Evolutionary conservation across 2,113 vertebrate species (phyloP).

Genomic region (Neopipo cinnamomea): DNA sequence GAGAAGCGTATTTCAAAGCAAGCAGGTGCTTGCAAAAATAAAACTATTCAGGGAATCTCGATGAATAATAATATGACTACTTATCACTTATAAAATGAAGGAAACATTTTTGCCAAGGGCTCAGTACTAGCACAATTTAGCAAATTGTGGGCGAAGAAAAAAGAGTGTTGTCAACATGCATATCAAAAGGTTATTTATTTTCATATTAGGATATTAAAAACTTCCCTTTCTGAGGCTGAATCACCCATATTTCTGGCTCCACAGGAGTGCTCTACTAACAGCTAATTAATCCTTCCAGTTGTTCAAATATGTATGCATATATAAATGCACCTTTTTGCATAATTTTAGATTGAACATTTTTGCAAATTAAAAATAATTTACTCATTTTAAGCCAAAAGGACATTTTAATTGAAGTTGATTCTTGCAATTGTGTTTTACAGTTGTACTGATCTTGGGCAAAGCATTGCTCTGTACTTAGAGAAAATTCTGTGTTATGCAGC

Average conservation of each 20-base stretch:
- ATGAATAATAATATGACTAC: conserved; percentile 20
- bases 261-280: background rate
- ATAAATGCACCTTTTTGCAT: background rate
- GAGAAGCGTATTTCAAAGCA: conserved; percentile 7
- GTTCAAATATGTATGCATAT: background rate
- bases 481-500: background rate
- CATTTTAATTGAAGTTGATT: background rate
- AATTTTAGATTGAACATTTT: background rate
- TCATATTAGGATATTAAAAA: background rate
- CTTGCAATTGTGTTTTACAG: background rate
- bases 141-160: conserved; percentile 3
- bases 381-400: background rate
- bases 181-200: conserved; percentile 14
- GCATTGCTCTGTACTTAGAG: background rate
- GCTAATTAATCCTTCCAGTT: background rate
- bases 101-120: conserved; percentile 26
- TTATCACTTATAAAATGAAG: conserved; percentile 47
- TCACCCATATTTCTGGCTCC: background rate
- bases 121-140: background rate
- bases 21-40: conserved; percentile 10
- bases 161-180: background rate
- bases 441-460: background rate
- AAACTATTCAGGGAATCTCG: conserved; percentile 16
- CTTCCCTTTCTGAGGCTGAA: background rate
- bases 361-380: background rate